Conservation (phyloP, 2,888 invertebrate genomes). For the Nysson spinosus region DNA sequence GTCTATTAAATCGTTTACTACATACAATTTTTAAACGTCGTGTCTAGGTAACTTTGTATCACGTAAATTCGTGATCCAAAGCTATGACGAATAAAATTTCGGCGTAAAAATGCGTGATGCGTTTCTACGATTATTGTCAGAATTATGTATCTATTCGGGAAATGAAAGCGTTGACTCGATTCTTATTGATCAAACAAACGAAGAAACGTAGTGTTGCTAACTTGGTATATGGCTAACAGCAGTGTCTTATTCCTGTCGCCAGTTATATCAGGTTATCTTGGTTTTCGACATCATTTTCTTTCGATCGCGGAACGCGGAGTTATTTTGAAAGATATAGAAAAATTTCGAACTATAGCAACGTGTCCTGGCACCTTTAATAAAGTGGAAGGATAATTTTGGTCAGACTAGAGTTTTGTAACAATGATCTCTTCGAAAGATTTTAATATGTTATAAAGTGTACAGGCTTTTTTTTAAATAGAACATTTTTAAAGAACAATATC, state of each 20-base stretch:
- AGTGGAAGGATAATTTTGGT: too few species aligned
- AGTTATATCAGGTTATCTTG: conserved; percentile 3
- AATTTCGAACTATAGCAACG: neutral
- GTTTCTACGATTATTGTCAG: too few species aligned
- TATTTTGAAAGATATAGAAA: neutral
- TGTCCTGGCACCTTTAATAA: neutral
- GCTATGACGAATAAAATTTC: too few species aligned
- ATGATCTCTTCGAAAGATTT: too few species aligned
- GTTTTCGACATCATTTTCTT: neutral
- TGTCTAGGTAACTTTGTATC: too few species aligned
- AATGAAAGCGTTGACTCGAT: neutral
- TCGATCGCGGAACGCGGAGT: too few species aligned
- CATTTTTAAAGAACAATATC: neutral
- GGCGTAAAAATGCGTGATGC: too few species aligned
- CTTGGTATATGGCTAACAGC: conserved; percentile 20
- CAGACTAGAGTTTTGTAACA: too few species aligned
- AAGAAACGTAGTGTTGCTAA: conserved; percentile 24
- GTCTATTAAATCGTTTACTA: too few species aligned
- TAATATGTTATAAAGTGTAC: neutral
- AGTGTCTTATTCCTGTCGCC: conserved; percentile 4
- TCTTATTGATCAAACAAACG: conserved; percentile 69
- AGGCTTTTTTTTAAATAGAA: neutral
- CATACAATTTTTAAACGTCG: too few species aligned
- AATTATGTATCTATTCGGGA: neutral
- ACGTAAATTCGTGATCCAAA: too few species aligned